phyloP scores from a whole-genome alignment of 2,888 invertebrate genomes.

The Drosophila rellima region DNA sequence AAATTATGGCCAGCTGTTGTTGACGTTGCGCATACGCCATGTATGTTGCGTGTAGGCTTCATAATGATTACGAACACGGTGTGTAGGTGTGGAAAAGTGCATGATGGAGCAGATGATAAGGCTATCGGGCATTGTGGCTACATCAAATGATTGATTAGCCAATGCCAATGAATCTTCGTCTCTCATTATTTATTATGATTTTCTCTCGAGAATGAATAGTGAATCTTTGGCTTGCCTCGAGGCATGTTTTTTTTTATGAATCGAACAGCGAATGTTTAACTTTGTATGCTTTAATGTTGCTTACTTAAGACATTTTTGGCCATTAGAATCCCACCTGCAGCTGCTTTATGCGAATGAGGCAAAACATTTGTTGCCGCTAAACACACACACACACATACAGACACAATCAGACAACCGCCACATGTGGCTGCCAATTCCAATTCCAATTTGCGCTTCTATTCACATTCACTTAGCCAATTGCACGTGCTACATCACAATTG shows the following conservation, averaged over 20 bases:
- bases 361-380: slow-evolving; percentile 66
- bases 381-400: slow-evolving; percentile 14
- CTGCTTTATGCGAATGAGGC: slow-evolving; percentile 55
- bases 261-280: slow-evolving; percentile 14
- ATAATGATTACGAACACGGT: not conserved
- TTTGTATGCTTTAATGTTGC: slow-evolving; percentile 56
- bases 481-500: slow-evolving; percentile 56
- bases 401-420: slow-evolving; percentile 2
- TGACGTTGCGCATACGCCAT: slow-evolving; percentile 45
- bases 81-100: slow-evolving; percentile 31
- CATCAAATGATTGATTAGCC: slow-evolving; percentile 26
- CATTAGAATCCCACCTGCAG: slow-evolving; percentile 46
- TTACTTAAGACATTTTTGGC: slow-evolving; percentile 69
- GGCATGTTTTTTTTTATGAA: slow-evolving; percentile 21
- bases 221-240: slow-evolving; percentile 2
- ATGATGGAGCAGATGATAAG: slow-evolving; percentile 38
- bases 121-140: slow-evolving; percentile 1
- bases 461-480: slow-evolving; percentile 19
- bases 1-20: slow-evolving; percentile 32
- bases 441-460: slow-evolving; percentile 18
- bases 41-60: slow-evolving; percentile 12
- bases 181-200: slow-evolving; percentile 12
- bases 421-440: slow-evolving; percentile 24
- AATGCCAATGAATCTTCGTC: slow-evolving; percentile 9
- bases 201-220: slow-evolving; percentile 7